These are phyloP conservation scores for Gadus chalcogrammus DNA, from an alignment of 2,113 vertebrate genomes.

Conservation along the genomic window DNA sequence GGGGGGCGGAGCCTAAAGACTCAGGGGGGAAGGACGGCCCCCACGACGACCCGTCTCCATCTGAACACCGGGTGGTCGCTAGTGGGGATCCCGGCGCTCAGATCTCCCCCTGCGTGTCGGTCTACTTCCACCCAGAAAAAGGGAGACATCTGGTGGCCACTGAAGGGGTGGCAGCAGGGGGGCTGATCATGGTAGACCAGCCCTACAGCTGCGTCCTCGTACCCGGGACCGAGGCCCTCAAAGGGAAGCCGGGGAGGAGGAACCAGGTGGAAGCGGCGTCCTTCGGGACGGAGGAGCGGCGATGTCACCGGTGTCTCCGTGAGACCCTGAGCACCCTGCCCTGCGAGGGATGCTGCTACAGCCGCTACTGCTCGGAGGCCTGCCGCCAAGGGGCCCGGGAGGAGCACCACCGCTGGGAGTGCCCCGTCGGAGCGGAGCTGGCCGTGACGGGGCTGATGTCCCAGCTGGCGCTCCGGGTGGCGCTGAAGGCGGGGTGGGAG, in stretches of 20 bases:
- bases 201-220: constrained; percentile 86
- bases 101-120: constrained; percentile 64
- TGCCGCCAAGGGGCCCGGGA: constrained; percentile 82
- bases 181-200: constrained; percentile 79
- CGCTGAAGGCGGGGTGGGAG: constrained; percentile 77
- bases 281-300: constrained; percentile 68
- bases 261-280: background rate
- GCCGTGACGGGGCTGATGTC: constrained; percentile 78
- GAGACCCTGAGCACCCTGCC: constrained; percentile 70
- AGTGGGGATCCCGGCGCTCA: constrained; percentile 25
- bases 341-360: constrained; percentile 82
- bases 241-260: constrained; percentile 7
- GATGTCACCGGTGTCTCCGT: constrained; percentile 85
- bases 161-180: constrained; percentile 76
- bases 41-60: background rate
- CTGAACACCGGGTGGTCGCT: background rate
- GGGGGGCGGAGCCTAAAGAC: constrained; percentile 19
- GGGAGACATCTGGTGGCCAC: constrained; percentile 82
- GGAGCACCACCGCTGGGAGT: constrained; percentile 83
- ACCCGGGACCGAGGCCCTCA: constrained; percentile 58
- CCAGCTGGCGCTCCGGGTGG: constrained; percentile 82
- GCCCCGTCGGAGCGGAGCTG: constrained; percentile 77
- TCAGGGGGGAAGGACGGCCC: too few relatives aligned
- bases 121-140: constrained; percentile 70
- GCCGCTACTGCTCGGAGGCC: constrained; percentile 79